Evolutionary conservation across 2,888 invertebrate genomes (phyloP).

Genomic region (Diplolepis rosae): DNA sequence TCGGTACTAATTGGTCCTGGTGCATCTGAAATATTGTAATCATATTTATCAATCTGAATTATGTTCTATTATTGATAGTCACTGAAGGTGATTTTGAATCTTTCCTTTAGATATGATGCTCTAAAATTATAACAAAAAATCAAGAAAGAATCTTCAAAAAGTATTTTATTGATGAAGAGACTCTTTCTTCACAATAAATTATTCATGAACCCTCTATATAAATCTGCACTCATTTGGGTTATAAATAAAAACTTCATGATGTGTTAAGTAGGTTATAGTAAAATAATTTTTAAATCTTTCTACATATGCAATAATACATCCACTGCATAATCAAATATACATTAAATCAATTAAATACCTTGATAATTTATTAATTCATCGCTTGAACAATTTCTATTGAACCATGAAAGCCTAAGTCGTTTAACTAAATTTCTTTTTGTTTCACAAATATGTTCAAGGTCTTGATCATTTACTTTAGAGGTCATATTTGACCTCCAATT

Average conservation of each 20-base stretch:
- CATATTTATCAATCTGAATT: no score
- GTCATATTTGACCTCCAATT: conserved; percentile 3
- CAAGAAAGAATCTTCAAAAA: no score
- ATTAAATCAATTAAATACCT: conserved; percentile 68
- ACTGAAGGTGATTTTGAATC: no score
- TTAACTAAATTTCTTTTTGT: conserved; percentile 51
- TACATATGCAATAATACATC: neutral
- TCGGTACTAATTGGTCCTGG: conserved; percentile 86
- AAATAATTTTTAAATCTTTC: neutral
- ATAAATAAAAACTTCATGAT: neutral
- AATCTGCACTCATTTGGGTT: neutral
- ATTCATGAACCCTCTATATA: neutral
- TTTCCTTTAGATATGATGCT: no score
- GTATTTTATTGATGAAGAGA: no score
- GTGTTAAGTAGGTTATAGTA: neutral
- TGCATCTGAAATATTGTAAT: conserved; percentile 81
- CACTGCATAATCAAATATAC: neutral
- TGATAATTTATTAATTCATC: conserved; percentile 75
- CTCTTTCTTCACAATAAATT: no score
- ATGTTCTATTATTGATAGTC: no score
- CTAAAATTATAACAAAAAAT: no score
- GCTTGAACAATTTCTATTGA: conserved; percentile 67
- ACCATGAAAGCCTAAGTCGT: conserved; percentile 67
- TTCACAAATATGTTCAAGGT: neutral
- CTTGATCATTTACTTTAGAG: conserved; percentile 35